Base-by-base conservation (phyloP, 2,888 invertebrate species). In the Myopa tessellatipennis region DNA sequence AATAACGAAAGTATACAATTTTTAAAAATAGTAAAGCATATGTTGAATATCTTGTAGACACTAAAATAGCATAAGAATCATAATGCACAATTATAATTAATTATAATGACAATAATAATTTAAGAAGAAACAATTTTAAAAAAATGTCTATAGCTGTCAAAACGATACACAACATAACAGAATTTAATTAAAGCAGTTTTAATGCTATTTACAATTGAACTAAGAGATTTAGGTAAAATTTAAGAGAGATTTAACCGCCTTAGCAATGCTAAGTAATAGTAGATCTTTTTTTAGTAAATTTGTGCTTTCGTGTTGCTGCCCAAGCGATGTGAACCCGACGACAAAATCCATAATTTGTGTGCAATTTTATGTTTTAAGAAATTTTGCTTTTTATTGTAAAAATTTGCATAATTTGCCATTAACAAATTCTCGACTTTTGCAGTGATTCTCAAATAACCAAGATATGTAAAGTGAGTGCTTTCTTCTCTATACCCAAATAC, bases 151-250 rank as follows among this genome's bases (percentile, higher is more conserved):
- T 65, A 50, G 10, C n/a, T 26, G 8, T 7, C 45, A 45, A 52
- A 45, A 26, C 8, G 52, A 65, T 65, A 4, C 26, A 36, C 63
- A 82, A 81, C 83, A 84, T 83, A 85, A 82, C 84, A 85, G 83
- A 82, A 83, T 83, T 70, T 67, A 18, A 38, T 74, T 79, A 65
- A 10, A 6, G 52, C 70, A 60, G 79, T 83, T 82, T 83, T 18
- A 60, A 65, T 55, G 58, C 52, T 74, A 73, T 82, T 81, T 78
- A 81, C 80, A 81, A 79, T 80, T 77, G 60, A 74, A 80, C 80
- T 80, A 80, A 55, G 55, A 55, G n/a, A 10, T 6, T 26, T 26
- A 26, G 2, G 8, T 14, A 50, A 8, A 3, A 14, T 14, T 50
- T 50, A 14, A 26, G 26, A 26, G 26, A 26, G 26, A 26, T 26